A percentile compares a stretch with the other conserved stretches of the same genome.
These are phyloP conservation scores for Emydocephalus ijimae DNA, from an alignment of 2,113 vertebrate genomes.

Conservation along the genomic window DNA sequence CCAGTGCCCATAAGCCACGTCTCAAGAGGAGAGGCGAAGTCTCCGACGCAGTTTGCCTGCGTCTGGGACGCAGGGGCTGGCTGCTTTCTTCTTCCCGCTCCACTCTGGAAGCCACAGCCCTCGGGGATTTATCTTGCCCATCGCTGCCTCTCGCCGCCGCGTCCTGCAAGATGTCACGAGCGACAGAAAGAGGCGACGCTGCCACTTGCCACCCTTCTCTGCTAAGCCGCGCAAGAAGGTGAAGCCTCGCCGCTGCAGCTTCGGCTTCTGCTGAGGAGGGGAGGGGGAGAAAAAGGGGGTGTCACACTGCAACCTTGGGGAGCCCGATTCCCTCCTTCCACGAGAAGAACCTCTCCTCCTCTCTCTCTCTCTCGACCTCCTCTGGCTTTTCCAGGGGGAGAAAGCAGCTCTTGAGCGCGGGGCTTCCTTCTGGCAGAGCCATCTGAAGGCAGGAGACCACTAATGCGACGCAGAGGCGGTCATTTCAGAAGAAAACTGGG, in stretches of 20 bases:
- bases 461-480: constrained; percentile 3
- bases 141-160: constrained; percentile 41
- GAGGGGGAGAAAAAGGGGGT: neutral
- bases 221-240: constrained; percentile 23
- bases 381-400: neutral
- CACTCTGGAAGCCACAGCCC: constrained; percentile 27
- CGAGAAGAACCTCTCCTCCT: neutral
- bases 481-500: constrained; percentile 8
- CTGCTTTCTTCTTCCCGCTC: constrained; percentile 27
- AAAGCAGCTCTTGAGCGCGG: fast-evolving
- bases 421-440: neutral
- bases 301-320: neutral
- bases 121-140: constrained; percentile 25
- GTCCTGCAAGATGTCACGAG: constrained; percentile 40
- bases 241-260: constrained; percentile 23
- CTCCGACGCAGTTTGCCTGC: constrained; percentile 23
- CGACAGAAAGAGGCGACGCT: constrained; percentile 34
- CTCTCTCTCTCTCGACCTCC: neutral
- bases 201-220: neutral
- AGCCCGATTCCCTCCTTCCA: neutral
- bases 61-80: neutral
- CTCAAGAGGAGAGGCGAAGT: constrained; percentile 12
- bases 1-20: constrained; percentile 25
- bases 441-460: constrained; percentile 28
- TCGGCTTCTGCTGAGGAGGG: constrained; percentile 3